Evolutionary conservation across 2,797 vertebrate genomes (phyloP), one percentile per base, ranked within the genome.

Genomic region (Helostoma temminkii): DNA sequence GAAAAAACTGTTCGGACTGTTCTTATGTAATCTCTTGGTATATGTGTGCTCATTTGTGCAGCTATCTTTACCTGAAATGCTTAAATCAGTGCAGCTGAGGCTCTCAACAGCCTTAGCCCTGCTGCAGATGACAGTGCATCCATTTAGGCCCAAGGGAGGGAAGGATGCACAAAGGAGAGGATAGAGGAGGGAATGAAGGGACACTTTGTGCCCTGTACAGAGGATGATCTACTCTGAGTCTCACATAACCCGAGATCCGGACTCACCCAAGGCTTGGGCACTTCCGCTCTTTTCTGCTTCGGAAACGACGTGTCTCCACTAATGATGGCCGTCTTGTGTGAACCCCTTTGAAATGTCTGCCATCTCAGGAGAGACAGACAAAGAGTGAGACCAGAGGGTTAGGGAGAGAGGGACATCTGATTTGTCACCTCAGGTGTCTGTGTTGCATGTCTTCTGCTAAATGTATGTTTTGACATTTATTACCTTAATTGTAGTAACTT

Each of bases 131-230:
- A 94, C 92, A 94, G 91, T 76, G 84, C 71, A 37, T 85, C 90
- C 87, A 93, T 94, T 95, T 92, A 93, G 87, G 39, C 41, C 63
- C 16, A 42, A 80, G 71, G 42, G 79, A 74, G 84, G 60, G 63
- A 57, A 77, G 66, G 85, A 68, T 76, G 84, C 85, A 93, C 90
- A 94, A 92, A 86, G 87, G 74, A 74, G 81, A 84, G 86, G 89
- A 92, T 92, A 91, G 91, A 93, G 59, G 61, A 72, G 72, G 64
- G 76, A 62, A 91, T 94, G 91, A 95, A 95, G 89, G 86, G 83
- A 70, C 43, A 75, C 93, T 92, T 91, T 95, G 93, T 95, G 71
- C 53, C 24, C 53, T 9, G 49, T 70, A 26, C 79, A 81, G 83
- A 89, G 85, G 90, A 88, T 66, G 84, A 88, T 87, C 82, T 61